phyloP scores from a whole-genome alignment of 2,113 vertebrate genomes.

The Tragulus kanchil region DNA sequence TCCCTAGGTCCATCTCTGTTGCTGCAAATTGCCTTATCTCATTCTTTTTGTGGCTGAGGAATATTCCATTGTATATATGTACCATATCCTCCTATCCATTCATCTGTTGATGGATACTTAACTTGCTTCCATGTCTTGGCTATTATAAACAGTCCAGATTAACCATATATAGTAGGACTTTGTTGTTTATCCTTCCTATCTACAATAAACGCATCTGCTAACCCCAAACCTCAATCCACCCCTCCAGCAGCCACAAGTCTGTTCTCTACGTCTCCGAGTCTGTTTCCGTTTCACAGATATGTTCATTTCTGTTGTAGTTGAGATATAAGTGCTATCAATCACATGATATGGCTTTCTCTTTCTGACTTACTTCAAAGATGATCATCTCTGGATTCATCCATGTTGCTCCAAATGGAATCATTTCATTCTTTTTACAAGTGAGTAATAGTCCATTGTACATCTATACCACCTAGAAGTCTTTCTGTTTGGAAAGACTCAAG shows the following conservation, averaged over 20 bases:
- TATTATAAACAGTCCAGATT: neutral
- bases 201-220: neutral
- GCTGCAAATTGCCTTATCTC: neutral
- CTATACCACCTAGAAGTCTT: neutral
- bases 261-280: neutral
- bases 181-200: neutral
- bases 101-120: neutral
- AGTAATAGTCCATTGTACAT: neutral
- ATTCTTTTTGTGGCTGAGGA: neutral
- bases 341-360: neutral
- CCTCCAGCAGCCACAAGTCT: neutral
- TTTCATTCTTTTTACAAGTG: neutral
- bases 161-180: neutral
- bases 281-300: neutral
- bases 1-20: neutral
- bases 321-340: neutral
- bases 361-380: neutral
- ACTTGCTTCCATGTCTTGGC: neutral
- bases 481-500: neutral
- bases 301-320: rapidly evolving
- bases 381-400: neutral
- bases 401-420: neutral
- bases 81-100: neutral
- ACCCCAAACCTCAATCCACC: neutral
- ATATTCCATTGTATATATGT: neutral